Evolutionary conservation across 2,113 vertebrate genomes (phyloP).

Genomic region (Ophthalmolycus amberensis): DNA sequence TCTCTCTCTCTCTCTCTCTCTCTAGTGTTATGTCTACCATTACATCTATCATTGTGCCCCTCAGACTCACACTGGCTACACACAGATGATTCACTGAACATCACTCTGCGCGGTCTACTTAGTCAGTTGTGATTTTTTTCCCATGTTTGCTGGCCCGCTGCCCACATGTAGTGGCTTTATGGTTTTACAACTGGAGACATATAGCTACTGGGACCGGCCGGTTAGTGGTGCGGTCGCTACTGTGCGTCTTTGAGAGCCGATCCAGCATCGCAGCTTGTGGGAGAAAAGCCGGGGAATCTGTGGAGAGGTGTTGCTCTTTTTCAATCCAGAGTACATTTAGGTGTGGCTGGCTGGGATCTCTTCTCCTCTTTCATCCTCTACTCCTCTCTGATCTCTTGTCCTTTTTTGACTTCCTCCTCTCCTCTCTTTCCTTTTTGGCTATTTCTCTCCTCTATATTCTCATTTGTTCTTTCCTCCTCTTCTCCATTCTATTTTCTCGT

Average conservation of each 20-base stretch:
- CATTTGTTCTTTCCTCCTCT: not conserved
- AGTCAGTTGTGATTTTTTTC: not conserved
- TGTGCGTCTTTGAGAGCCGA: not conserved
- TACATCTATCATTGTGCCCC: not conserved
- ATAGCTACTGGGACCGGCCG: slow-evolving; percentile 6
- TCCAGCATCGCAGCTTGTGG: not conserved
- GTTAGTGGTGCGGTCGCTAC: slow-evolving; percentile 3
- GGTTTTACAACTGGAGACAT: not conserved
- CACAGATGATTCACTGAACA: not conserved
- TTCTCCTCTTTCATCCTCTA: not conserved
- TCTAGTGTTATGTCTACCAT: not conserved
- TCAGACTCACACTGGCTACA: not conserved
- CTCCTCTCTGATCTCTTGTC: too few relatives aligned
- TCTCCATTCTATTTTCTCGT: not conserved
- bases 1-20: not conserved
- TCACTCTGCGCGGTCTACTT: not conserved
- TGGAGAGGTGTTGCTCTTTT: slow-evolving; percentile 19
- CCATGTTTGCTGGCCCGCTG: not conserved
- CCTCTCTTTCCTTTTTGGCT: not conserved
- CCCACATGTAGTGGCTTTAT: not conserved
- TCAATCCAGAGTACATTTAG: slow-evolving; percentile 30
- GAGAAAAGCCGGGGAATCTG: slow-evolving; percentile 13
- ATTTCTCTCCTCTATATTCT: not conserved
- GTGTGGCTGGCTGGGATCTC: slow-evolving; percentile 51
- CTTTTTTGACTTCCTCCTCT: not conserved